phyloP scores from a whole-genome alignment of 53 echinoderm and acorn worm species.

The Apostichopus leukothele region DNA sequence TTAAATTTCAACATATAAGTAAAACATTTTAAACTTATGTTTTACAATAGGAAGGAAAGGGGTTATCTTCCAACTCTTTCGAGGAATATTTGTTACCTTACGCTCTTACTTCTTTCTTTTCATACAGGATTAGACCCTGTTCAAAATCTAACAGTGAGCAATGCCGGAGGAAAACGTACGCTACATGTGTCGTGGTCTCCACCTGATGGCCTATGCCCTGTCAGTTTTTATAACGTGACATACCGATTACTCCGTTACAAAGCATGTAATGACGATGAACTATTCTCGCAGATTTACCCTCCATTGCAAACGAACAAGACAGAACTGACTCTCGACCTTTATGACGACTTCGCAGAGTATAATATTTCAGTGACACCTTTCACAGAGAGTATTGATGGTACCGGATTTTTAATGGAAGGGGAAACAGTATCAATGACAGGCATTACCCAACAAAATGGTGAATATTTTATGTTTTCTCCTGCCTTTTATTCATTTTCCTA shows the following conservation, averaged over 20 bases:
- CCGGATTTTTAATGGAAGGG: not conserved
- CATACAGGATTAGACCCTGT: not conserved
- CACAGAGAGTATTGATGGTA: not conserved
- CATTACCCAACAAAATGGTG: not conserved
- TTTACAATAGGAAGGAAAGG: too few species aligned
- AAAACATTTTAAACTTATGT: too few species aligned
- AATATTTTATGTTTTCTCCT: too few species aligned
- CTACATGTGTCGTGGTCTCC: not conserved
- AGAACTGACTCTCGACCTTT: not conserved
- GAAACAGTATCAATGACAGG: not conserved
- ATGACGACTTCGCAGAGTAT: constrained; percentile 13
- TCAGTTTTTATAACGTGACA: not conserved
- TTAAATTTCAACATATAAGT: too few species aligned
- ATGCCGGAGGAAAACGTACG: not conserved
- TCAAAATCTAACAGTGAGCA: not conserved
- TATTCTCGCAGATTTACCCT: not conserved
- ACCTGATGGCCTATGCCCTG: not conserved
- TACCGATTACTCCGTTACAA: not conserved
- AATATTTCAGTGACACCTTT: constrained; percentile 21
- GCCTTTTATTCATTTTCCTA: too few species aligned
- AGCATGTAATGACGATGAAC: not conserved
- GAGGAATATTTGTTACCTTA: not conserved
- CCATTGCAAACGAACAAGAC: not conserved
- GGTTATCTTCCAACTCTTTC: not conserved
- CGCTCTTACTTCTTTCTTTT: not conserved